Percentiles rank a stretch among this genome's conserved stretches.
phyloP scores from a whole-genome alignment of 2,113 vertebrate genomes.

The Tyto alba region DNA sequence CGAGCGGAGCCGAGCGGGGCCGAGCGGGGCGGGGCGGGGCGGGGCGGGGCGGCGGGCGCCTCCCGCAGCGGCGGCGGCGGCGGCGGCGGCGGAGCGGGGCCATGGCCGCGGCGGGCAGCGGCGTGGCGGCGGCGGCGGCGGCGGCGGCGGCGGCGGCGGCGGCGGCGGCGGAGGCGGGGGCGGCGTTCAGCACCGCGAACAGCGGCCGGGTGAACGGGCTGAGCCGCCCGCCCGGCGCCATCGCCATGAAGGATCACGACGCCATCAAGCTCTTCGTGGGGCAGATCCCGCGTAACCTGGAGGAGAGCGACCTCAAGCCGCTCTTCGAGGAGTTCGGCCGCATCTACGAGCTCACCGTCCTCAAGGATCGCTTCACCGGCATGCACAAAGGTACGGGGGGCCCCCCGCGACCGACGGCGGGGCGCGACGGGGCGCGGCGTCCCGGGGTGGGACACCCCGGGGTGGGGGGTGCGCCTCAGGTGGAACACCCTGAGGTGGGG shows the following conservation, averaged over 20 bases:
- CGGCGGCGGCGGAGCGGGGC: not conserved
- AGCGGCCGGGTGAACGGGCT: constrained; percentile 91
- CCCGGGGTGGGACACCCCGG: not conserved
- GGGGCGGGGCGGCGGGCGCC: too few relatives aligned
- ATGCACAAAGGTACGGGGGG: constrained; percentile 94
- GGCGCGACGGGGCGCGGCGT: too few relatives aligned
- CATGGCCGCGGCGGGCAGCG: not conserved
- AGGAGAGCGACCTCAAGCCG: constrained; percentile 96
- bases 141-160: not conserved
- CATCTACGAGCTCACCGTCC: constrained; percentile 98
- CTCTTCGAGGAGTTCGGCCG: constrained; percentile 98
- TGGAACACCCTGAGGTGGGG: not conserved
- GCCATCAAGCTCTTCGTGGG: constrained; percentile 99
- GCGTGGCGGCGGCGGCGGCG: not conserved
- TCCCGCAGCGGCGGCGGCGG: too few relatives aligned
- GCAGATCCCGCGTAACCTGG: constrained; percentile 95
- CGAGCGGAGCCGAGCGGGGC: too few relatives aligned
- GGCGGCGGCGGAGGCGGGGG: not conserved
- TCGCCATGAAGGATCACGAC: constrained; percentile 98
- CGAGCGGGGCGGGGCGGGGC: too few relatives aligned
- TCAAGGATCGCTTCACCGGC: constrained; percentile 97
- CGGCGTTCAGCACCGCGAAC: constrained; percentile 83
- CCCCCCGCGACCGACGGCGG: too few relatives aligned
- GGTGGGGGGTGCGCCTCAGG: not conserved
- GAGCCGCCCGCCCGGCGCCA: constrained; percentile 80